A percentile compares a stretch with the other conserved stretches of the same genome.
These are phyloP conservation scores for Mirounga angustirostris DNA, from an alignment of 2,113 vertebrate species.

Conservation along the genomic window DNA sequence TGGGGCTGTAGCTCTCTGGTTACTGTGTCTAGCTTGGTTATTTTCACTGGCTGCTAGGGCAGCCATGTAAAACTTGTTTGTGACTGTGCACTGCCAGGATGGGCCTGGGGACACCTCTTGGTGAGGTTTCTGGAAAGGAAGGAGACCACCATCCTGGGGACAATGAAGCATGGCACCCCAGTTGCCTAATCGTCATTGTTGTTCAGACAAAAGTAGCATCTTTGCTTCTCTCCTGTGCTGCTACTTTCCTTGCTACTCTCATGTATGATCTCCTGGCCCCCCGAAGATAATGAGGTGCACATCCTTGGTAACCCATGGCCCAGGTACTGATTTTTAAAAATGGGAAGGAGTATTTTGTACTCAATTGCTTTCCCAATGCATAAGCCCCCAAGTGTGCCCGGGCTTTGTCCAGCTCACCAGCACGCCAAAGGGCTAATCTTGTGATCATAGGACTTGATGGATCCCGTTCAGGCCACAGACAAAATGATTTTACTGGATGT, in stretches of 20 bases:
- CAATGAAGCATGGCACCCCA: not conserved
- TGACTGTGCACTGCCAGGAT: not conserved
- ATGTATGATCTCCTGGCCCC: not conserved
- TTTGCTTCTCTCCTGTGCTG: not conserved
- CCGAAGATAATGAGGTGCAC: not conserved
- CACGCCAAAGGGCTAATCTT: not conserved
- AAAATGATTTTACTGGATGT: conserved; percentile 3
- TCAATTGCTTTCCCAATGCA: not conserved
- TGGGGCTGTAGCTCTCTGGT: not conserved
- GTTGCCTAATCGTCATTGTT: not conserved
- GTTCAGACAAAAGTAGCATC: not conserved
- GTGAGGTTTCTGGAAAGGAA: not conserved
- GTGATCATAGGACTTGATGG: not conserved
- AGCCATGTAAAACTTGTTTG: not conserved
- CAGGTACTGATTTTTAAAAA: not conserved
- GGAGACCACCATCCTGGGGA: not conserved
- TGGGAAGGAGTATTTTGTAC: not conserved
- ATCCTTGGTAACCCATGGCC: not conserved
- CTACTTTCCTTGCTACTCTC: not conserved
- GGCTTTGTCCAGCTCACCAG: not conserved
- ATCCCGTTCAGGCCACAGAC: not conserved
- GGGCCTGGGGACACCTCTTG: not conserved
- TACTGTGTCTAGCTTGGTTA: conserved; percentile 1
- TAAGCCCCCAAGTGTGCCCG: not conserved
- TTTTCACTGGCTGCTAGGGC: not conserved